Conservation (phyloP, 2,797 vertebrate species). For the Etheostoma perlongum region DNA sequence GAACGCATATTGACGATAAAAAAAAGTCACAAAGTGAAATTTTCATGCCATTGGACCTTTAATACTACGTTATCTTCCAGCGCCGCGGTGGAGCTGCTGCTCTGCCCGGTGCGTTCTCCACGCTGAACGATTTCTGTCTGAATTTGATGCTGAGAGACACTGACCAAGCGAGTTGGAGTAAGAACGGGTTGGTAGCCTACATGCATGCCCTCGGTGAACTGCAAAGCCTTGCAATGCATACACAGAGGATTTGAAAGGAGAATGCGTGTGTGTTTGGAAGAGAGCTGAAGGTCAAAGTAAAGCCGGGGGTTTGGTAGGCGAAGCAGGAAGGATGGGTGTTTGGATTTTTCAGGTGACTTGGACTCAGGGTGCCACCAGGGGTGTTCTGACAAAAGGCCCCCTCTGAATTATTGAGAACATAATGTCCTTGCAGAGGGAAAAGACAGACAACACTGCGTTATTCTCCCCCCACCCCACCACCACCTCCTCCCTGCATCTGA, state of each 20-base stretch:
- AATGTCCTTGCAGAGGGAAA: conserved; percentile 70
- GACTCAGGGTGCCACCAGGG: conserved; percentile 41
- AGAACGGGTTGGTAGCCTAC: background rate
- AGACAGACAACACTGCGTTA: conserved; percentile 78
- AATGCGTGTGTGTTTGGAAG: conserved; percentile 36
- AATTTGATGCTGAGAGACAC: no score
- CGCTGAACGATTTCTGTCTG: no score
- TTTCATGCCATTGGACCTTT: no score
- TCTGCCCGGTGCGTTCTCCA: no score
- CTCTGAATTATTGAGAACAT: conserved; percentile 80
- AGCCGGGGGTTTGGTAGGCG: conserved; percentile 41
- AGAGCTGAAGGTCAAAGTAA: conserved; percentile 58
- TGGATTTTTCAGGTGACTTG: conserved; percentile 62
- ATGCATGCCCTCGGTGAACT: conserved; percentile 44
- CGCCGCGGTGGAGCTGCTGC: no score
- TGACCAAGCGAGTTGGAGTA: no score
- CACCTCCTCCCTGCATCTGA: conserved; percentile 44
- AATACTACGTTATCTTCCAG: no score
- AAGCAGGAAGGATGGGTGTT: conserved; percentile 49
- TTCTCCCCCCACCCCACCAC: conserved; percentile 39
- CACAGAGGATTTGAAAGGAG: conserved; percentile 7
- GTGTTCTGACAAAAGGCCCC: conserved; percentile 57
- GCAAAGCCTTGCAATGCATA: conserved; percentile 3
- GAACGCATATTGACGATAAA: no score
- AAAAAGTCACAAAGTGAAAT: no score